phyloP scores from a whole-genome alignment of 2,797 vertebrate genomes.

The Zenarchopterus dispar region DNA sequence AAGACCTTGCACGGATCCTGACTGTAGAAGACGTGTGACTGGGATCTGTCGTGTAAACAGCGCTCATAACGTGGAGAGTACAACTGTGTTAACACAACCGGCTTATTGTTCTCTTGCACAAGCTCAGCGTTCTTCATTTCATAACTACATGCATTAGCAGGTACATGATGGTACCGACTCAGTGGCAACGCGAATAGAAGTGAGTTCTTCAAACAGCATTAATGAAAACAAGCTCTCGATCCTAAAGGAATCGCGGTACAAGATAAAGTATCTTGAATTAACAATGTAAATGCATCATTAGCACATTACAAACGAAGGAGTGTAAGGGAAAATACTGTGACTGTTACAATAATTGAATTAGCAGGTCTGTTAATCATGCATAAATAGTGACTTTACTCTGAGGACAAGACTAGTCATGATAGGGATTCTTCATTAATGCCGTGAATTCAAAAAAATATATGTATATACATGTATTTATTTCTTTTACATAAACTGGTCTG shows the following conservation, averaged over 20 bases:
- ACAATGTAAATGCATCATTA: conserved; percentile 74
- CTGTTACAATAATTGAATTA: conserved; percentile 81
- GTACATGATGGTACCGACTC: conserved; percentile 15
- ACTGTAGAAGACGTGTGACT: conserved; percentile 15
- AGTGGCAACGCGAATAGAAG: conserved; percentile 11
- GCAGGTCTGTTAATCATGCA: conserved; percentile 81
- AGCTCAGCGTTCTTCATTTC: conserved; percentile 19
- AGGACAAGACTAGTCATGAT: conserved; percentile 69
- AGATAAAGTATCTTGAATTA: conserved; percentile 66
- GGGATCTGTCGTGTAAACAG: conserved; percentile 23
- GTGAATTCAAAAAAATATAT: too few species aligned
- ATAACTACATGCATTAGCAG: conserved; percentile 49
- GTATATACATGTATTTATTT: too few species aligned
- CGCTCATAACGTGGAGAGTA: conserved; percentile 12
- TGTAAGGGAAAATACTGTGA: conserved; percentile 62
- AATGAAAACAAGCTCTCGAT: conserved; percentile 59
- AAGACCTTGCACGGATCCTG: neutral
- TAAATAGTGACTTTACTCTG: conserved; percentile 70
- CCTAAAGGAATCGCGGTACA: conserved; percentile 66
- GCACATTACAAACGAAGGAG: conserved; percentile 69
- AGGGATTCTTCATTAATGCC: conserved; percentile 29
- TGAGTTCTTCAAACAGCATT: conserved; percentile 34
- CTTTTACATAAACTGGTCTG: neutral
- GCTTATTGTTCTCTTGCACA: conserved; percentile 9
- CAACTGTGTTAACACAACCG: conserved; percentile 26